These are phyloP conservation scores for Tetramorium simillimum DNA, from an alignment of 1,140 invertebrate species.

Conservation along the genomic window DNA sequence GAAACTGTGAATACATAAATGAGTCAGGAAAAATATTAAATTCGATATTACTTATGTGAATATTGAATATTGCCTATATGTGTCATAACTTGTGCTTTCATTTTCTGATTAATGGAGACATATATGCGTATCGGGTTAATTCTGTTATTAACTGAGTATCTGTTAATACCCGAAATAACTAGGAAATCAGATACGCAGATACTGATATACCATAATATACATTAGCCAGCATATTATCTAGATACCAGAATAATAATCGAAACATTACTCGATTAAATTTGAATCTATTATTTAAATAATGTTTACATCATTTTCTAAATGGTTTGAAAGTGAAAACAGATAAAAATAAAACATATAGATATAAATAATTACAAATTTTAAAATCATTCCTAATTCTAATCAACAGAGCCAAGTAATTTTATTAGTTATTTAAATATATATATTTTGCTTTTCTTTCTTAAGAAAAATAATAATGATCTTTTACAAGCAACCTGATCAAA, in stretches of 20 bases:
- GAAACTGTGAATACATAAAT: no score
- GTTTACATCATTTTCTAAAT: neutral
- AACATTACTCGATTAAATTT: conserved; percentile 1
- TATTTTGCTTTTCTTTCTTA: neutral
- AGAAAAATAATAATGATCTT: neutral
- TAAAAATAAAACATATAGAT: neutral
- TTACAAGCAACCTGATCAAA: neutral
- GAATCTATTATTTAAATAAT: neutral
- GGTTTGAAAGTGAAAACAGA: neutral
- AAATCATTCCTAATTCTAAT: neutral
- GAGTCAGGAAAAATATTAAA: no score
- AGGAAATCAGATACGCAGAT: neutral
- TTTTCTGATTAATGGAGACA: neutral
- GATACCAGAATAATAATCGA: neutral
- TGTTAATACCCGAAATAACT: neutral
- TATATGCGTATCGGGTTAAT: neutral
- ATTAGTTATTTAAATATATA: neutral
- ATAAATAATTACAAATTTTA: neutral
- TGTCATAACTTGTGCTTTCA: neutral
- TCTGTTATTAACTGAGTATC: neutral
- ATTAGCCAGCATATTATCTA: neutral
- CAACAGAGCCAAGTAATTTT: neutral
- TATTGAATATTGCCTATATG: neutral
- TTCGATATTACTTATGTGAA: neutral
- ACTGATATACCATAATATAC: neutral